Evolutionary conservation across 2,797 vertebrate species (phyloP), one percentile per base, ranked within the genome.

Genomic region (Coranthus polyacanthus): DNA sequence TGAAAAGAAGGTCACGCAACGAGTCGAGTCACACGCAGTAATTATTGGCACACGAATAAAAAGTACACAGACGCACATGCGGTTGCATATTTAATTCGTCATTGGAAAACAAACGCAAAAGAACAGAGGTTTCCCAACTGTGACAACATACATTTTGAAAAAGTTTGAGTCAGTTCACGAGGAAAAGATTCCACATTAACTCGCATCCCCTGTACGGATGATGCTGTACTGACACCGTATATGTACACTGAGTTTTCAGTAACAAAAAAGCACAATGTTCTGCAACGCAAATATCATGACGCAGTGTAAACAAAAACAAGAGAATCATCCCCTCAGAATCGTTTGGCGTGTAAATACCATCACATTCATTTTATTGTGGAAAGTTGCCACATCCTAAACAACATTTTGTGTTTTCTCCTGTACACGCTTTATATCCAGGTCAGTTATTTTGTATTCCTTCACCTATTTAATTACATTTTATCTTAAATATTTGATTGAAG

Each of bases 21-120:
- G 44, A 52, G 43, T 55, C 51, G 13, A 26, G 61, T 32, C 49
- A 34, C 3, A 34, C 36, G 52, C 17, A 41, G 61, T 18, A 15
- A 56, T 46, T 39, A 56, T 49, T 39, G 41, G 13, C 29, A 44
- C 29, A 51, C 21, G 16, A 63, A 68, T 17, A 16, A 41, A 36
- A 68, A 39, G 56, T 22, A 34, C 13, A 68, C 12, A 49, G 24
- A 41, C 46, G 66, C 11, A 72, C 18, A 46, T 17, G 72, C 13
- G 57, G 45, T 85, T 88, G 72, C 78, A 80, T 59, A 51, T 84
- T 90, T 85, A 72, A 85, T 88, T 83, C 45, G 86, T 90, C 76
- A 89, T 81, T 88, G 78, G 78, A 86, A 91, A 91, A 89, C 41
- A 79, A 76, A 71, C 37, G 24, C 26, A 74, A 15, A n/a, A 79